These are phyloP conservation scores for Mohoua ochrocephala DNA, from an alignment of 2,113 vertebrate genomes.

Conservation along the genomic window DNA sequence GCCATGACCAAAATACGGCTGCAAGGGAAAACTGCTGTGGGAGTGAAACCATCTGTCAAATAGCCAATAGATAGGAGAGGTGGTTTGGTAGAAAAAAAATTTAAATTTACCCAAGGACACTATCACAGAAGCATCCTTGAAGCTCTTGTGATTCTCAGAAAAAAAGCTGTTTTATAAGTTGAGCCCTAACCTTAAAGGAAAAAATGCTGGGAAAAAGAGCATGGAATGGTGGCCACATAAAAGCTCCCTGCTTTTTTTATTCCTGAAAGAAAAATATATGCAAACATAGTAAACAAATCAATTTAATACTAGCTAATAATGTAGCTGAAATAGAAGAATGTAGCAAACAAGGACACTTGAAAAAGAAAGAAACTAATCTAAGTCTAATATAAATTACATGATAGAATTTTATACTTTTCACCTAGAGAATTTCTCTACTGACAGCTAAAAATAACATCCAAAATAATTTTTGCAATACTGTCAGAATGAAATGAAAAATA, in stretches of 20 bases:
- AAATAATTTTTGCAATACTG: not conserved
- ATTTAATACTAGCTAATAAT: not conserved
- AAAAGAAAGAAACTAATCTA: not conserved
- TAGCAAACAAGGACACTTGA: not conserved
- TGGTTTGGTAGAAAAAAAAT: not conserved
- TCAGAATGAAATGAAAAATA: not conserved
- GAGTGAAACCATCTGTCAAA: not conserved
- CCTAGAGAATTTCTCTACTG: not conserved
- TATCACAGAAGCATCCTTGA: not conserved
- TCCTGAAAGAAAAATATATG: not conserved
- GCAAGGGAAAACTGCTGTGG: not conserved
- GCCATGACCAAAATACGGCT: slow-evolving; percentile 5
- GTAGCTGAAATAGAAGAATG: not conserved
- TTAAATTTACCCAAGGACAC: not conserved
- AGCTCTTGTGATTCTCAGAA: not conserved
- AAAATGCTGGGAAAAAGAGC: not conserved
- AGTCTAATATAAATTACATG: not conserved
- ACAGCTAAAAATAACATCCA: not conserved
- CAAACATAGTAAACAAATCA: not conserved
- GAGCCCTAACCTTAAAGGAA: not conserved
- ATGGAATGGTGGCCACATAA: not conserved
- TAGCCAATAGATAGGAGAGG: not conserved
- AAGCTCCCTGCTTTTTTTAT: not conserved
- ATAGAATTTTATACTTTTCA: not conserved
- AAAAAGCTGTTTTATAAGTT: not conserved